These are phyloP conservation scores for Ranitomeya variabilis DNA, from an alignment of 2,113 vertebrate genomes.

Conservation along the genomic window DNA sequence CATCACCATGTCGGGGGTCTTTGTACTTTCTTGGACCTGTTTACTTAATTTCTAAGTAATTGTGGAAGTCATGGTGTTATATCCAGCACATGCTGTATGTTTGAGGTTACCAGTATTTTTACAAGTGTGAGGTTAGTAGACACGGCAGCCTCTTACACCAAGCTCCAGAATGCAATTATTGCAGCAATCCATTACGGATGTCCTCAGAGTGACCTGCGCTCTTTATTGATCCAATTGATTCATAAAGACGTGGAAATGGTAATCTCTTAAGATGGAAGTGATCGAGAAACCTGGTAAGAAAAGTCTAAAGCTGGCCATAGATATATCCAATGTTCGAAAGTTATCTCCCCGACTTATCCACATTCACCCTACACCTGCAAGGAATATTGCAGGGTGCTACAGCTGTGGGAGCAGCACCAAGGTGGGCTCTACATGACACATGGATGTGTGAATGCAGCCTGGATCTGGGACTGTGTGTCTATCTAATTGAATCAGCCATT, in stretches of 20 bases:
- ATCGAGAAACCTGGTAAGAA: not conserved
- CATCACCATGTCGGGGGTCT: not conserved
- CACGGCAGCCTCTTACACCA: not conserved
- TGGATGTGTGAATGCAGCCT: too few species aligned
- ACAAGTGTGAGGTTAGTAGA: not conserved
- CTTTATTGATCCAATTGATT: not conserved
- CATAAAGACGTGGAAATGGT: not conserved
- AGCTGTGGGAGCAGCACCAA: too few species aligned
- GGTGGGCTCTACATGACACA: too few species aligned
- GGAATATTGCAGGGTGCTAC: too few species aligned
- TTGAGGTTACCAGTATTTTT: not conserved
- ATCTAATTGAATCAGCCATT: constrained; percentile 20
- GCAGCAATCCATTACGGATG: not conserved
- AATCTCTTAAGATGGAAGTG: not conserved
- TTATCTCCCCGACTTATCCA: not conserved
- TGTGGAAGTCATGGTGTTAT: not conserved
- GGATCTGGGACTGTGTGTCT: constrained; percentile 1
- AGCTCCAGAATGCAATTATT: not conserved
- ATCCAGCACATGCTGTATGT: not conserved
- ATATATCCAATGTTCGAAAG: not conserved
- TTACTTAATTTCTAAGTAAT: constrained; percentile 12
- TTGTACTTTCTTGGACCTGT: constrained; percentile 27
- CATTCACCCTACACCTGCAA: not conserved
- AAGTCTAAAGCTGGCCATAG: not conserved
- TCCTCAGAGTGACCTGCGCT: not conserved